Percentiles rank a stretch among this genome's conserved stretches.
Conservation (phyloP, 2,797 vertebrate species). For the Spinibarbus caldwelli region DNA sequence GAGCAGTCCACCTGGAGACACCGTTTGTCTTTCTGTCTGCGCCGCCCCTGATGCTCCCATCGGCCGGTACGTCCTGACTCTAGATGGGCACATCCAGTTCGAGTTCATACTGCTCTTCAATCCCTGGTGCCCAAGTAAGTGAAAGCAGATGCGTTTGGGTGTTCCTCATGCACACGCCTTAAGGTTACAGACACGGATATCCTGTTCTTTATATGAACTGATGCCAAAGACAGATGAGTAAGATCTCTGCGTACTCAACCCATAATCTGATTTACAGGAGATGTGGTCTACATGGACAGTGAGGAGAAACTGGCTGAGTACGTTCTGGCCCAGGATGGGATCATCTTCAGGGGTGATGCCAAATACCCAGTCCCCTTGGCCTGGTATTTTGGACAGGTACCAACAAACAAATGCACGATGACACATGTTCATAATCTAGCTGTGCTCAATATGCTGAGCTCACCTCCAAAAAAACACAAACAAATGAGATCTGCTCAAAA, state of each 20-base stretch:
- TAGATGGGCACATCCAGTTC: conserved; percentile 71
- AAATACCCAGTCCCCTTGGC: conserved; percentile 75
- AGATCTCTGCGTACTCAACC: neutral
- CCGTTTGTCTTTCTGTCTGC: conserved; percentile 80
- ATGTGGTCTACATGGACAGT: conserved; percentile 84
- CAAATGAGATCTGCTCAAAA: neutral
- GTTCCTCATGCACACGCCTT: neutral
- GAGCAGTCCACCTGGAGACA: conserved; percentile 73
- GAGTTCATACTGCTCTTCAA: conserved; percentile 91
- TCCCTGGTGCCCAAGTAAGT: conserved; percentile 89
- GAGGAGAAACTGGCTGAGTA: conserved; percentile 83
- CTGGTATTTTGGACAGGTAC: conserved; percentile 98
- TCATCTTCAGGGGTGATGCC: conserved; percentile 84
- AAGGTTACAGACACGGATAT: neutral
- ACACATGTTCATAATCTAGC: neutral
- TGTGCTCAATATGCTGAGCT: neutral
- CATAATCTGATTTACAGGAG: conserved; percentile 77
- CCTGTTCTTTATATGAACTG: neutral
- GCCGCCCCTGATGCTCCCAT: conserved; percentile 83
- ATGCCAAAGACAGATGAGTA: neutral
- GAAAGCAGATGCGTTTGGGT: conserved; percentile 34
- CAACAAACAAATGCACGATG: conserved; percentile 46
- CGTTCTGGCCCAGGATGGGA: conserved; percentile 87
- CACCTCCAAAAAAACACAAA: neutral
- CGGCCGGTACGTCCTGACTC: conserved; percentile 82